Evolutionary conservation across 2,113 vertebrate species (phyloP).

Genomic region (Takifugu bimaculatus): DNA sequence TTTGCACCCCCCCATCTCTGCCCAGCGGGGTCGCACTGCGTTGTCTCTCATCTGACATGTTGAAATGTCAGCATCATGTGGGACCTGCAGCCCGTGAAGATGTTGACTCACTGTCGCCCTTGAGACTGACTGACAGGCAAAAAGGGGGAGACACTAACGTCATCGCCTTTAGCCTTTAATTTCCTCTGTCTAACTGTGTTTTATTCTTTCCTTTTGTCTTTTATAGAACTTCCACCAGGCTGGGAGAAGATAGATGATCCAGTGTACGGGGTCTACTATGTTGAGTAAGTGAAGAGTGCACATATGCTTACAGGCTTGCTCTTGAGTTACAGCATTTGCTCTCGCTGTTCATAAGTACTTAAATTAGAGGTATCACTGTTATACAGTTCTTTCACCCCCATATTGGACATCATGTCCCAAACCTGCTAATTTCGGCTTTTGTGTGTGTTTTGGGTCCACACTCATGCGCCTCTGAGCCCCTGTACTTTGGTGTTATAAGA

Average conservation of each 20-base stretch:
- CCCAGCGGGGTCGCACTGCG: constrained; percentile 41
- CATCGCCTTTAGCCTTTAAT: background rate
- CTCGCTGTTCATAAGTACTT: background rate
- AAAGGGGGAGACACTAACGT: constrained; percentile 35
- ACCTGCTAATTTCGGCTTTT: constrained; percentile 23
- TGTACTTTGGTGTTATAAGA: constrained; percentile 39
- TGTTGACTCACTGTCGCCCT: constrained; percentile 30
- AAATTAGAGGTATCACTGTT: constrained; percentile 3
- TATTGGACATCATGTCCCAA: constrained; percentile 4
- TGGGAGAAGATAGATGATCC: constrained; percentile 99
- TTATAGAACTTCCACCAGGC: constrained; percentile 91
- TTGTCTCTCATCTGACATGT: constrained; percentile 56
- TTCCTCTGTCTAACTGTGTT: constrained; percentile 20
- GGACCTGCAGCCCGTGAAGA: constrained; percentile 26
- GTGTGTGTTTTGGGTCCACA: background rate
- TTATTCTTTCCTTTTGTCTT: constrained; percentile 5
- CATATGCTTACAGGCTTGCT: no score
- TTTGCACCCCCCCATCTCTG: constrained; percentile 22
- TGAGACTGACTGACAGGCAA: constrained; percentile 39
- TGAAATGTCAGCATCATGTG: constrained; percentile 57
- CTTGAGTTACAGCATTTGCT: no score
- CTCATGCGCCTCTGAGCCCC: constrained; percentile 23
- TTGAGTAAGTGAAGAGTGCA: constrained; percentile 92
- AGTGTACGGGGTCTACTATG: constrained; percentile 99
- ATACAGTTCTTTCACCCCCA: constrained; percentile 1